These are phyloP conservation scores for Apocrypta bakeri DNA, from an alignment of 1,140 invertebrate genomes.

Conservation along the genomic window DNA sequence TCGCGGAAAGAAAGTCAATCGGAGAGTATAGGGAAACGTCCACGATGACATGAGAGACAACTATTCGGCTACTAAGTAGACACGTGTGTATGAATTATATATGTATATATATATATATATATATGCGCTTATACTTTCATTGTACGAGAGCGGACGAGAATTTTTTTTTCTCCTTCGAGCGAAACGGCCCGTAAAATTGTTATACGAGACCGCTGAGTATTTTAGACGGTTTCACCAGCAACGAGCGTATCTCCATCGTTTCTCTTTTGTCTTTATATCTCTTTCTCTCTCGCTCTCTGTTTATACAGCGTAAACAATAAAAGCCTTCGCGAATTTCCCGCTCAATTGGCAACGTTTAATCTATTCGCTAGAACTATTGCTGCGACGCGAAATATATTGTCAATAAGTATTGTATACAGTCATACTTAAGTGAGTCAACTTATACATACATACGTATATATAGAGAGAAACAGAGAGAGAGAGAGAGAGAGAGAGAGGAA, in stretches of 20 bases:
- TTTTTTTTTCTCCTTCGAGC: background rate
- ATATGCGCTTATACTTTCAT: background rate
- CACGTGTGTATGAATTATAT: background rate
- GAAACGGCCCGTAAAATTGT: background rate
- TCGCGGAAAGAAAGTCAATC: constrained; percentile 7
- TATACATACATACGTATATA: too few species aligned
- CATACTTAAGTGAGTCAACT: too few species aligned
- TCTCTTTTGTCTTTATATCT: too few species aligned
- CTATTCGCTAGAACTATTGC: background rate
- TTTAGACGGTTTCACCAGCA: background rate
- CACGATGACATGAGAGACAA: background rate
- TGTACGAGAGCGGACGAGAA: background rate
- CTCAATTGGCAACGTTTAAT: background rate
- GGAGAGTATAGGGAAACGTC: background rate
- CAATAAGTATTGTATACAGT: too few species aligned
- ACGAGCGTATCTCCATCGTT: background rate
- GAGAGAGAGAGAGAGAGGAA: too few species aligned
- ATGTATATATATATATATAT: too few species aligned
- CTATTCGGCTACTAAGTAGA: background rate
- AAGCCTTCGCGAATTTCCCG: background rate
- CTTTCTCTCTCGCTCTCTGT: background rate
- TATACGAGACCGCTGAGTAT: too few species aligned
- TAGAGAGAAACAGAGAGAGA: too few species aligned
- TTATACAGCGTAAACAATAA: background rate
- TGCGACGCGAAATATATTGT: too few species aligned